phyloP scores from a whole-genome alignment of 2,888 invertebrate species.

The Rosalia funebris region DNA sequence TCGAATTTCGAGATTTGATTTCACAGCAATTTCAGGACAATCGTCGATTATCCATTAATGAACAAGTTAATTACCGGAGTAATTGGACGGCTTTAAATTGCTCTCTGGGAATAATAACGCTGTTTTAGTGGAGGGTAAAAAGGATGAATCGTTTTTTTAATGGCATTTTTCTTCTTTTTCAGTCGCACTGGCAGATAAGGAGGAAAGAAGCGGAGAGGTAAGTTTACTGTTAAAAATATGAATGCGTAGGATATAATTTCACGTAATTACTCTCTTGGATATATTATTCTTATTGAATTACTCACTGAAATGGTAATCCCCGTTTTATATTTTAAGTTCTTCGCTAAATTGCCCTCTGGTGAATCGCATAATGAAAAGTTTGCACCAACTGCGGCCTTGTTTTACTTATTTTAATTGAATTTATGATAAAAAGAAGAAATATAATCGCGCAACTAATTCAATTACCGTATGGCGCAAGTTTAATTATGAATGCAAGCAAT shows the following conservation, averaged over 20 bases:
- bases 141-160: conserved; percentile 18
- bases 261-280: conserved; percentile 12
- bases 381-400: conserved; percentile 19
- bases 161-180: conserved; percentile 28
- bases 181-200: conserved; percentile 30
- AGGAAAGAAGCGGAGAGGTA: conserved; percentile 27
- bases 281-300: conserved; percentile 17
- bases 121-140: conserved; percentile 3
- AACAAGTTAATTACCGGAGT: conserved; percentile 31
- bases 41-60: conserved; percentile 33
- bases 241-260: background rate
- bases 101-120: conserved; percentile 22
- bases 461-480: background rate
- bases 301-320: conserved; percentile 16
- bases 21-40: conserved; percentile 25
- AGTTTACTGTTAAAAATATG: conserved; percentile 19
- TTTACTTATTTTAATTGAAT: conserved; percentile 18
- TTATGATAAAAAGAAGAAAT: conserved; percentile 6
- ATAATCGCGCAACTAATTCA: background rate
- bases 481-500: too few species aligned
- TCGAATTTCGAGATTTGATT: conserved; percentile 30
- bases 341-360: conserved; percentile 1
- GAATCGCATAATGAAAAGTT: conserved; percentile 19
- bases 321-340: conserved; percentile 9
- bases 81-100: conserved; percentile 27